Evolutionary conservation across 2,888 invertebrate species (phyloP).

Genomic region (Chironomus tentans): DNA sequence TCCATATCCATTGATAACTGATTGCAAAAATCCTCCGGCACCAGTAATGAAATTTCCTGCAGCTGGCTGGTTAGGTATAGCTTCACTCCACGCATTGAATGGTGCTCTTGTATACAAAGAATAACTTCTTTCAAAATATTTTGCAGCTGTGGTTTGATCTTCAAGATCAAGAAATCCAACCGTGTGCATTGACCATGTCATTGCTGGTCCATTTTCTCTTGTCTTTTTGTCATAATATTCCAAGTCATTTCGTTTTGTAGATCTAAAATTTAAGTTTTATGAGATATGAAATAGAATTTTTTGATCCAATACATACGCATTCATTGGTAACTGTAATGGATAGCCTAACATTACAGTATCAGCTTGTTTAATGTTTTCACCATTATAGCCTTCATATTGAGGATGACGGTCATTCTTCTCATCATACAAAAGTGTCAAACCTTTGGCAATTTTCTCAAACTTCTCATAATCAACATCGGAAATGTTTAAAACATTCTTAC

Average conservation of each 20-base stretch:
- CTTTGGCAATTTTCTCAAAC: slow-evolving; percentile 47
- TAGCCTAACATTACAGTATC: slow-evolving; percentile 50
- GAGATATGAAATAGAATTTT: too few relatives aligned
- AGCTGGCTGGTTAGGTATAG: slow-evolving; percentile 44
- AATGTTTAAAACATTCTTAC: slow-evolving; percentile 28
- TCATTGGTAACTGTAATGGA: slow-evolving; percentile 49
- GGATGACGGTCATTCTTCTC: slow-evolving; percentile 47
- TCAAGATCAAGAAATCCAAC: slow-evolving; percentile 46
- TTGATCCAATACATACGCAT: slow-evolving; percentile 37
- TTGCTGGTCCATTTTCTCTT: slow-evolving; percentile 48
- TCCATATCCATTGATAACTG: slow-evolving; percentile 49
- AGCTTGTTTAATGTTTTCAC: slow-evolving; percentile 49
- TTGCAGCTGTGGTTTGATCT: slow-evolving; percentile 41
- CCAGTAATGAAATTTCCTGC: slow-evolving; percentile 53
- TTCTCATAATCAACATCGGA: slow-evolving; percentile 39
- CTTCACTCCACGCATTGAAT: slow-evolving; percentile 54
- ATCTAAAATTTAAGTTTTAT: too few relatives aligned
- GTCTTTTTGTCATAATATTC: slow-evolving; percentile 49
- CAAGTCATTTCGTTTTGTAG: slow-evolving; percentile 43
- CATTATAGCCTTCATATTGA: slow-evolving; percentile 46
- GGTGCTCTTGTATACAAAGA: slow-evolving; percentile 48
- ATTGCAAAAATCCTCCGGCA: slow-evolving; percentile 52
- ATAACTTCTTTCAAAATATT: slow-evolving; percentile 47
- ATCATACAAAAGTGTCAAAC: slow-evolving; percentile 47
- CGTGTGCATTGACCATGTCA: slow-evolving; percentile 57